Evolutionary conservation across 1,140 invertebrate species (phyloP).

Genomic region (Charaxes varanes): DNA sequence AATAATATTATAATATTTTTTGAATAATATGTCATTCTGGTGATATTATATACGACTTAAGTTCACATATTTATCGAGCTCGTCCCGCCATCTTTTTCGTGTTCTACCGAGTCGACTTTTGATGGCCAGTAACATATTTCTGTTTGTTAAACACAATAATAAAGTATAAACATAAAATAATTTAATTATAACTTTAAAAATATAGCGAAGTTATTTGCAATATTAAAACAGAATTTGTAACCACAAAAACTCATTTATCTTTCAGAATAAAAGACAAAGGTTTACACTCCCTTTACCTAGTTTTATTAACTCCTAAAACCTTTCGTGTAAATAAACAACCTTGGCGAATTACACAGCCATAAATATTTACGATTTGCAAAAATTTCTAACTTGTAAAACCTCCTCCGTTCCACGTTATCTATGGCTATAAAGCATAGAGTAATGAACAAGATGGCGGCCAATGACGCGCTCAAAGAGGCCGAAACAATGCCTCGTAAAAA

Average conservation of each 20-base stretch:
- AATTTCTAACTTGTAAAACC: conserved; percentile 15
- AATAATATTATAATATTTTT: no score
- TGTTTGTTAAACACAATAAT: no score
- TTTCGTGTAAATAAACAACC: conserved; percentile 9
- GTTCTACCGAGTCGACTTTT: no score
- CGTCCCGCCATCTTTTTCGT: no score
- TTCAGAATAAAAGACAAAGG: no score
- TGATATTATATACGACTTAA: no score
- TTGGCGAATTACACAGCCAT: conserved; percentile 18
- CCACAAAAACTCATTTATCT: no score
- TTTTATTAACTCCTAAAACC: conserved; percentile 8
- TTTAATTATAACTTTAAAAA: neutral
- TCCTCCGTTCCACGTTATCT: conserved; percentile 11
- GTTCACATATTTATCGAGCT: no score
- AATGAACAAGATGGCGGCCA: conserved; percentile 14
- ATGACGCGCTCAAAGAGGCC: conserved; percentile 18
- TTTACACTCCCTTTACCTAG: neutral
- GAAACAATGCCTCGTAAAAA: conserved; percentile 25
- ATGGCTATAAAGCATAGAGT: conserved; percentile 8
- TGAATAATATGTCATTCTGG: no score
- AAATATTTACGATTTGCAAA: conserved; percentile 26
- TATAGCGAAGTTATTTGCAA: no score
- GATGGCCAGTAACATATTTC: no score
- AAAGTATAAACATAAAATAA: neutral
- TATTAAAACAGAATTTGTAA: neutral